phyloP scores from a whole-genome alignment of 2,888 invertebrate genomes.

The Ennomos erosarius region DNA sequence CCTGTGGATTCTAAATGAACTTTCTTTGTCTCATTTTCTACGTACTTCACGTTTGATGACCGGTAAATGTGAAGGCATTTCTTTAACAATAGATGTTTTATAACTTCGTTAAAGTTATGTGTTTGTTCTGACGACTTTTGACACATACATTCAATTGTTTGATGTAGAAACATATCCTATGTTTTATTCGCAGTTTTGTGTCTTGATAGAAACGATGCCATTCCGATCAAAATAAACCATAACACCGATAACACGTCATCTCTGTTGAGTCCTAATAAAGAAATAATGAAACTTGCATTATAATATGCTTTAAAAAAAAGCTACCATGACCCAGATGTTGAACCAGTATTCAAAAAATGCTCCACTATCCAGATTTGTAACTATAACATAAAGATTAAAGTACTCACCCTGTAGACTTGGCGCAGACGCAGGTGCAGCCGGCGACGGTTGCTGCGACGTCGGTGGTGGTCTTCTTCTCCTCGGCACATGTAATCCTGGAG shows the following conservation, averaged over 20 bases:
- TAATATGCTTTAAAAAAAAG: too few relatives aligned
- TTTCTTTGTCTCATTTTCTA: constrained; percentile 41
- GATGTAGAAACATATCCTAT: constrained; percentile 64
- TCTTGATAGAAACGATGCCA: too few relatives aligned
- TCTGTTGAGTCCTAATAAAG: too few relatives aligned
- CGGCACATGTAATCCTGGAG: constrained; percentile 90
- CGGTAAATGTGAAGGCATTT: constrained; percentile 12
- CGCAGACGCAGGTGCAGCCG: constrained; percentile 75
- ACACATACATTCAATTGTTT: constrained; percentile 9
- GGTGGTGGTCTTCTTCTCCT: constrained; percentile 83
- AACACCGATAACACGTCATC: too few relatives aligned
- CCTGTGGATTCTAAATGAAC: constrained; percentile 37
- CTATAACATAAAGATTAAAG: not conserved
- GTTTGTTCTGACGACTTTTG: constrained; percentile 10
- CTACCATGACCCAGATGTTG: too few relatives aligned
- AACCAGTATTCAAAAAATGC: too few relatives aligned
- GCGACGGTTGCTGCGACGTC: constrained; percentile 70
- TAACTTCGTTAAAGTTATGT: constrained; percentile 17
- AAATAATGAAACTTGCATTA: too few relatives aligned
- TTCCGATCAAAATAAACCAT: too few relatives aligned
- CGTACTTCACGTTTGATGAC: constrained; percentile 19
- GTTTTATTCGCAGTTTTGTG: not conserved
- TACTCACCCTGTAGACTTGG: constrained; percentile 87
- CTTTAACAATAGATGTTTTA: constrained; percentile 21
- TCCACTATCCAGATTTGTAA: not conserved